Evolutionary conservation across 2,888 invertebrate species (phyloP).

Genomic region (Boloria euphrosyne): DNA sequence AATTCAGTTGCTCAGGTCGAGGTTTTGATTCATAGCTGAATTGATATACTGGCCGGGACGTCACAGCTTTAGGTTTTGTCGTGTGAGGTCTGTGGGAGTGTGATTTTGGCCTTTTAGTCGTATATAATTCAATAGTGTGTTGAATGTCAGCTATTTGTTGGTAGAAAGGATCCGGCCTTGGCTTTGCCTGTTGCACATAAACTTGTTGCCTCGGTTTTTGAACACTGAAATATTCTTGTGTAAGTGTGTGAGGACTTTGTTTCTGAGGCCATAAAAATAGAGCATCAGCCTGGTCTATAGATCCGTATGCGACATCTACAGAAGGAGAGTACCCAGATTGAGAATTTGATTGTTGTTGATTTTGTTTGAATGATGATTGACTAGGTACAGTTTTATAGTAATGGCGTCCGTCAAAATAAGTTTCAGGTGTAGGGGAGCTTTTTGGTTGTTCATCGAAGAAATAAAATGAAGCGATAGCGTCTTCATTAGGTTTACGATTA

Average conservation of each 20-base stretch:
- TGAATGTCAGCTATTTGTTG: slow-evolving; percentile 85
- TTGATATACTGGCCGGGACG: slow-evolving; percentile 85
- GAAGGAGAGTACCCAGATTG: slow-evolving; percentile 65
- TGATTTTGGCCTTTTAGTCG: slow-evolving; percentile 80
- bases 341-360: slow-evolving; percentile 48
- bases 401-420: slow-evolving; percentile 73
- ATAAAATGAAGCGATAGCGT: slow-evolving; percentile 84
- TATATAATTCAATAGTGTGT: slow-evolving; percentile 85
- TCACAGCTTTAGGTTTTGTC: slow-evolving; percentile 76
- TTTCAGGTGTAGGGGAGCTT: slow-evolving; percentile 81
- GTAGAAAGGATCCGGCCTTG: slow-evolving; percentile 81
- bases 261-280: slow-evolving; percentile 77
- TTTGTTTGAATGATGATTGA: slow-evolving; percentile 57
- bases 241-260: slow-evolving; percentile 75
- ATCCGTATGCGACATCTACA: slow-evolving; percentile 72
- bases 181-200: slow-evolving; percentile 68
- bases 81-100: slow-evolving; percentile 65
- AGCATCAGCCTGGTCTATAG: slow-evolving; percentile 73
- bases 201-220: slow-evolving; percentile 72
- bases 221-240: slow-evolving; percentile 79
- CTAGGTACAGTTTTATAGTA: slow-evolving; percentile 71
- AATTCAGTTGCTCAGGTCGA: slow-evolving; percentile 71
- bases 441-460: slow-evolving; percentile 85
- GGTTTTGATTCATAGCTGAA: slow-evolving; percentile 86
- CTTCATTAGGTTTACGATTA: slow-evolving; percentile 68